Evolutionary conservation across 1,140 invertebrate genomes (phyloP), one percentile per base, ranked within the genome.

Genomic region (Trichonephila clavipes): DNA sequence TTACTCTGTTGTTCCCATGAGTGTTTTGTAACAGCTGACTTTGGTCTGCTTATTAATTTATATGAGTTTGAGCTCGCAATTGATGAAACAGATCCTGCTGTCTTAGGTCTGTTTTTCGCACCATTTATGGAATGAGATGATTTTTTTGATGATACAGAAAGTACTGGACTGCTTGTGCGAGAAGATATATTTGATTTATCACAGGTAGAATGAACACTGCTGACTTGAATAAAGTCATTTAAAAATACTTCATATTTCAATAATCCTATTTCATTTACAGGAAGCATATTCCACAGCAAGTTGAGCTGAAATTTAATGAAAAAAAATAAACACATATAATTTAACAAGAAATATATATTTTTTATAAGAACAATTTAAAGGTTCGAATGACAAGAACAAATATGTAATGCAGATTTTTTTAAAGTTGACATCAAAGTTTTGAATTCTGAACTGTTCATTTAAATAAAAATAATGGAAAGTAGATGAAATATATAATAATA

Each of bases 231-330:
- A 24, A 40, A 90, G n/a, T 90, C 44, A 16, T 91, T 51, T 51
- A 91, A 28, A 51, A 83, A 91, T 21, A 61, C 61, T 91, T 91
- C 90, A 51, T 91, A 91, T n/a, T 62, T 82, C 21, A 91, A 19
- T 3, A 91, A 28, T 19, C 90, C 90, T 34, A 91, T 82, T 40
- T 91, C 90, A 28, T 91, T 91, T 40, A 81, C 19, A 40, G 90
- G 90, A 62, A 91, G 90, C 28, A 40, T 40, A 34, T 91, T 61
- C 90, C 90, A 91, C 5, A 91, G 21, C 69, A 44, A 21, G 21
- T 91, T 91, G 59, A 91, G 58, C 90, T 91, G 44, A 61, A 91
- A 91, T 69, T 14, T n/a, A 8, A 89, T 44, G 18, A 40, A 40
- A 51, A 51, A 51, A 51, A 51, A 10, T 51, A 51, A 51, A 51